phyloP scores from a whole-genome alignment of 2,888 invertebrate species.

The Bedellia somnulentella region DNA sequence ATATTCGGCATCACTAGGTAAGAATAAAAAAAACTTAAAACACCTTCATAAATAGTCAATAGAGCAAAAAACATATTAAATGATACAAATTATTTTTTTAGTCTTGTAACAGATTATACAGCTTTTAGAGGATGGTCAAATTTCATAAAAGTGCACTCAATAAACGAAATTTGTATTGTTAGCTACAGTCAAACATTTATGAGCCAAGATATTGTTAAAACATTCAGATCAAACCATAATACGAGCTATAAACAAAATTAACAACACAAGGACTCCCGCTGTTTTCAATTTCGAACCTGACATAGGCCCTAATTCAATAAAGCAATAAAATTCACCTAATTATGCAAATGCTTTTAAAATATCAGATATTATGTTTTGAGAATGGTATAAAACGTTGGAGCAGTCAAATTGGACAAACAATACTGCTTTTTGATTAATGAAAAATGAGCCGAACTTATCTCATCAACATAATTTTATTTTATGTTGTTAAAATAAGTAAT shows the following conservation, averaged over 20 bases:
- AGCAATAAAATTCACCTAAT: conserved; percentile 63
- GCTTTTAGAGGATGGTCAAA: too few relatives aligned
- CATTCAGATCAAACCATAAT: conserved; percentile 52
- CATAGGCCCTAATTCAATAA: conserved; percentile 61
- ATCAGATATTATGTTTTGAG: conserved; percentile 45
- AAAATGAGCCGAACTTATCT: too few relatives aligned
- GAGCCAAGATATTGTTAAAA: conserved; percentile 47
- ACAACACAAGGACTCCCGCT: conserved; percentile 55
- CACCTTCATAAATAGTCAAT: too few relatives aligned
- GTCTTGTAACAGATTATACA: too few relatives aligned
- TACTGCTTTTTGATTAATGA: conserved; percentile 40
- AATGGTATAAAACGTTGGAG: conserved; percentile 36
- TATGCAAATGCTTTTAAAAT: conserved; percentile 57
- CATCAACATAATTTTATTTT: too few relatives aligned
- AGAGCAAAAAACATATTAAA: too few relatives aligned
- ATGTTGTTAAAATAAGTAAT: too few relatives aligned
- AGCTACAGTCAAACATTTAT: conserved; percentile 29
- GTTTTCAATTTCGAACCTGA: conserved; percentile 59
- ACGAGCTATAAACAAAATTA: conserved; percentile 61
- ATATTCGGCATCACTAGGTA: too few relatives aligned
- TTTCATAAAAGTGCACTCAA: too few relatives aligned
- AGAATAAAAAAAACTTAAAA: too few relatives aligned
- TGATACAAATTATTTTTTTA: too few relatives aligned
- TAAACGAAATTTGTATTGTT: too few relatives aligned
- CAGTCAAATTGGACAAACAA: conserved; percentile 33